Evolutionary conservation across 2,888 invertebrate genomes (phyloP).

Genomic region (Erebia epiphron): DNA sequence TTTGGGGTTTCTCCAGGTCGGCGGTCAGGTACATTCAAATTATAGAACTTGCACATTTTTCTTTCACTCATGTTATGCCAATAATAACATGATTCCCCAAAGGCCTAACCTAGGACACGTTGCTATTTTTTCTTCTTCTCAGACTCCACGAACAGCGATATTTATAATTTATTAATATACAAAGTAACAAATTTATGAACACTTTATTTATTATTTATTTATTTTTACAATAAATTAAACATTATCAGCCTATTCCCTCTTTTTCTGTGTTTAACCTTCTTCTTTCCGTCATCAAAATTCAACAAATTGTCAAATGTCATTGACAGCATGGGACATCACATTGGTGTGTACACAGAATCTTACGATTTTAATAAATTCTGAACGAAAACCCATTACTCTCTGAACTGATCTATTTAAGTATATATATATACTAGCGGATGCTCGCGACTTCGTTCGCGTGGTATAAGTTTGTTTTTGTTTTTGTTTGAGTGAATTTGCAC

Average conservation of each 20-base stretch:
- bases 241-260: conserved; percentile 75
- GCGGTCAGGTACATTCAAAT: conserved; percentile 81
- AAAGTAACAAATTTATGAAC: conserved; percentile 33
- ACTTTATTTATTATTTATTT: conserved; percentile 41
- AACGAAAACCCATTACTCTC: background rate
- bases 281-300: conserved; percentile 82
- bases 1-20: conserved; percentile 67
- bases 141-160: conserved; percentile 54
- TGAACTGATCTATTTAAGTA: too few species aligned
- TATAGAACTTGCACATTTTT: conserved; percentile 83
- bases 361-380: conserved; percentile 4
- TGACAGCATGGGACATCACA: conserved; percentile 69
- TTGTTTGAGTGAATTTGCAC: too few species aligned
- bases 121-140: conserved; percentile 61
- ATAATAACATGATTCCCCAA: conserved; percentile 80
- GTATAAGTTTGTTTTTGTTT: too few species aligned
- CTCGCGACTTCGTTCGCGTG: too few species aligned
- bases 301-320: conserved; percentile 79
- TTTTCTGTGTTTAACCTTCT: conserved; percentile 80
- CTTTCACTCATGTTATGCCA: conserved; percentile 82
- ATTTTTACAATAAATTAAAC: conserved; percentile 57
- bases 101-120: conserved; percentile 82
- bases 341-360: background rate
- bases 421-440: too few species aligned
- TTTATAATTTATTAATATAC: conserved; percentile 31